phyloP scores from a whole-genome alignment of 1,140 invertebrate genomes.

The Leptopilina boulardi region DNA sequence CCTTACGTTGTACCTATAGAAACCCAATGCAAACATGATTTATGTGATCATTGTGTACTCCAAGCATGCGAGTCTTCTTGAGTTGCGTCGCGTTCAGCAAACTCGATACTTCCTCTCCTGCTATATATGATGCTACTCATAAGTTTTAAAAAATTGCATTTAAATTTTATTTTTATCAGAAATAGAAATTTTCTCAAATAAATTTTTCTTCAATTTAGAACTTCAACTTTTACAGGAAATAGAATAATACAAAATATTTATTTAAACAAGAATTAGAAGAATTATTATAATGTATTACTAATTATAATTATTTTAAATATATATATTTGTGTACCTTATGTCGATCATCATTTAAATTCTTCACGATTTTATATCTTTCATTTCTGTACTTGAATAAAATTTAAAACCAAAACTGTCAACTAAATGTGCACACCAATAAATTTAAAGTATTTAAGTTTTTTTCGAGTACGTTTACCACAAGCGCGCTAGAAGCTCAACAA shows the following conservation, averaged over 20 bases:
- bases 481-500: slow-evolving; percentile 1
- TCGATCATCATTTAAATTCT: too few relatives aligned
- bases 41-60: slow-evolving; percentile 22
- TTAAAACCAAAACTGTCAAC: not conserved
- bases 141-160: not conserved
- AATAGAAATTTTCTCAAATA: too few relatives aligned
- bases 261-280: too few relatives aligned
- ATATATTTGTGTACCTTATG: too few relatives aligned
- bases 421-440: not conserved
- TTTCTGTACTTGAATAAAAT: not conserved
- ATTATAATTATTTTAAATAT: too few relatives aligned
- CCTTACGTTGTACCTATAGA: not conserved
- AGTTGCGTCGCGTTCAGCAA: not conserved
- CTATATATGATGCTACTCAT: not conserved
- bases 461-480: slow-evolving; percentile 1
- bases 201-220: too few relatives aligned
- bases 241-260: too few relatives aligned
- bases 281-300: too few relatives aligned
- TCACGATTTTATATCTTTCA: not conserved
- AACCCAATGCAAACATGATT: slow-evolving; percentile 22
- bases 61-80: not conserved
- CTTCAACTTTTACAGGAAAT: too few relatives aligned
- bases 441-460: slow-evolving; percentile 8
- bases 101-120: not conserved
- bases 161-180: too few relatives aligned